Conservation (phyloP, 2,888 invertebrate genomes). For the Melitaea athalia region DNA sequence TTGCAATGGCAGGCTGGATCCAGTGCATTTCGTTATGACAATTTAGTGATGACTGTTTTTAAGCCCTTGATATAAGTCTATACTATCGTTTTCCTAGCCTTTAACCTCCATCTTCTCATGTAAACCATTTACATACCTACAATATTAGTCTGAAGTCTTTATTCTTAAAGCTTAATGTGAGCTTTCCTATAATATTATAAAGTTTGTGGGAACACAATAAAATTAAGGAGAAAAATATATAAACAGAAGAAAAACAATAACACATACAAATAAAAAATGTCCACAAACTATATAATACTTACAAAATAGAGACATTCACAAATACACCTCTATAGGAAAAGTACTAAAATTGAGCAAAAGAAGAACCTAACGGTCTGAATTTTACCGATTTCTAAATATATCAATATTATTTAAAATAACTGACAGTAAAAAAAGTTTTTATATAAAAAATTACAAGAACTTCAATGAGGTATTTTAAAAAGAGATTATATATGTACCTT, state of each 20-base stretch:
- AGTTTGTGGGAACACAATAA: conserved; percentile 24
- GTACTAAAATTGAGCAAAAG: conserved; percentile 3
- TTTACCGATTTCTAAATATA: neutral
- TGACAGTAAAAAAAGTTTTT: neutral
- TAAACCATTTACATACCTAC: conserved; percentile 24
- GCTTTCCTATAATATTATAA: conserved; percentile 35
- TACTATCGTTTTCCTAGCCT: neutral
- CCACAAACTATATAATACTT: conserved; percentile 28
- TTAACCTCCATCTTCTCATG: conserved; percentile 17
- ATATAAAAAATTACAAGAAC: neutral
- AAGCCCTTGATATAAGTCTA: too few relatives aligned
- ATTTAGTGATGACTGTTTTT: too few relatives aligned
- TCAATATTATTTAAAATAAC: neutral
- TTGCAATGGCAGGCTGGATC: too few relatives aligned
- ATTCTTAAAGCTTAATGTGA: conserved; percentile 44
- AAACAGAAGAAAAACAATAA: conserved; percentile 42
- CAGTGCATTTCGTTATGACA: too few relatives aligned
- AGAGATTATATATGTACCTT: neutral
- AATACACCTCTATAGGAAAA: neutral
- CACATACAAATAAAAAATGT: conserved; percentile 37
- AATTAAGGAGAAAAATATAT: neutral
- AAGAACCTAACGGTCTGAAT: neutral
- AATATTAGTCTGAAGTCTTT: conserved; percentile 38
- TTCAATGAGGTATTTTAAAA: conserved; percentile 6
- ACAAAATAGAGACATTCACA: conserved; percentile 3